These are phyloP conservation scores for Andricus curvator DNA, from an alignment of 2,888 invertebrate genomes.

Conservation along the genomic window DNA sequence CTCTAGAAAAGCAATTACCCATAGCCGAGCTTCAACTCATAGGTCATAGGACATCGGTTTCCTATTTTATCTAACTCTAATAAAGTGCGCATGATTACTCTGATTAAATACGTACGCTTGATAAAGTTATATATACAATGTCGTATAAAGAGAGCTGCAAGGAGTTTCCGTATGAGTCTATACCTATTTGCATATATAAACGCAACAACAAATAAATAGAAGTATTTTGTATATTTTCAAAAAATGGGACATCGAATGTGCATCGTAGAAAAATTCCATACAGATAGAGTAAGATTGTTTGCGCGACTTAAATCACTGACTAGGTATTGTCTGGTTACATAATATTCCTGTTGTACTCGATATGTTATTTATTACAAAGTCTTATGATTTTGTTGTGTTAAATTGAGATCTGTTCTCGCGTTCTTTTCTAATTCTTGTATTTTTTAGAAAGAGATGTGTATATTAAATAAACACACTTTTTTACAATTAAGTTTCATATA, in stretches of 20 bases:
- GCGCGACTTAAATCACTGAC: neutral
- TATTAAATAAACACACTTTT: neutral
- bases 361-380: neutral
- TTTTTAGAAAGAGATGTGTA: neutral
- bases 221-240: neutral
- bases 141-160: neutral
- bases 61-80: neutral
- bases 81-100: neutral
- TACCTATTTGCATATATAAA: neutral
- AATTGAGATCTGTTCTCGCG: neutral
- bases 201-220: neutral
- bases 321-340: neutral
- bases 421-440: neutral
- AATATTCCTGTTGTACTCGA: neutral
- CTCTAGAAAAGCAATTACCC: neutral
- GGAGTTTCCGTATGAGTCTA: neutral
- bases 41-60: neutral
- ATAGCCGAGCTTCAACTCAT: neutral
- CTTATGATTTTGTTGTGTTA: neutral
- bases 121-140: neutral
- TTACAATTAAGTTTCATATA: neutral
- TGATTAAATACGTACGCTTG: neutral
- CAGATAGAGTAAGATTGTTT: neutral
- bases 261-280: neutral
- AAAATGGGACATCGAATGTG: neutral